These are phyloP conservation scores for Mythimna ferrago DNA, from an alignment of 2,888 invertebrate species.

Conservation along the genomic window DNA sequence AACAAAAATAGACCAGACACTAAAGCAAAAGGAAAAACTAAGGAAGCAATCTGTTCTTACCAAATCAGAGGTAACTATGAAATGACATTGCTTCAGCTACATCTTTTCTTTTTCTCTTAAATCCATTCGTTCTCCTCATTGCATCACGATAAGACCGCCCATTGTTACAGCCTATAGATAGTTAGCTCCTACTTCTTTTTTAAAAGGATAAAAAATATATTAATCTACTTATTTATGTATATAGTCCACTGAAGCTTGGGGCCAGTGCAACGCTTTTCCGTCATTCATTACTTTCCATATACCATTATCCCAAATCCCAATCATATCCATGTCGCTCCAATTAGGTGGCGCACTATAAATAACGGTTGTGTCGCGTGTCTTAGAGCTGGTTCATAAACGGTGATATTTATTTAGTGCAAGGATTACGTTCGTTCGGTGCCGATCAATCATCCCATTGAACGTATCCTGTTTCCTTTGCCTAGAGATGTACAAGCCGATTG, in stretches of 20 bases:
- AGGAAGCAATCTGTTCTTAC: background rate
- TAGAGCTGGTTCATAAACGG: constrained; percentile 71
- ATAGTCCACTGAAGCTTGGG: too few relatives aligned
- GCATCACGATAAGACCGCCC: too few relatives aligned
- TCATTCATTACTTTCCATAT: background rate
- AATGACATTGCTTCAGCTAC: too few relatives aligned
- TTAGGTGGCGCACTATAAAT: constrained; percentile 60
- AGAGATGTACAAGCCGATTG: constrained; percentile 77
- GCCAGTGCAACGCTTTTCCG: too few relatives aligned
- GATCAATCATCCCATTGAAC: constrained; percentile 90
- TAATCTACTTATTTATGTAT: too few relatives aligned
- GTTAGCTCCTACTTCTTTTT: too few relatives aligned
- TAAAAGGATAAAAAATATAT: too few relatives aligned
- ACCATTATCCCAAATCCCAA: constrained; percentile 8
- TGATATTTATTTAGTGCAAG: constrained; percentile 87
- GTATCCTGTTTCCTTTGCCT: constrained; percentile 88
- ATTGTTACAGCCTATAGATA: too few relatives aligned
- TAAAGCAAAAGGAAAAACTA: background rate
- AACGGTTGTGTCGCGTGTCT: constrained; percentile 64
- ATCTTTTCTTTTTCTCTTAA: too few relatives aligned
- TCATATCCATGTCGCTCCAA: constrained; percentile 37
- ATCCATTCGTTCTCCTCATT: too few relatives aligned
- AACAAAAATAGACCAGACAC: background rate
- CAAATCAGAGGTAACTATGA: background rate
- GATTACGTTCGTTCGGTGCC: constrained; percentile 88